Base-by-base conservation (phyloP, 2,888 invertebrate species). In the Cerceris ruficornis region DNA sequence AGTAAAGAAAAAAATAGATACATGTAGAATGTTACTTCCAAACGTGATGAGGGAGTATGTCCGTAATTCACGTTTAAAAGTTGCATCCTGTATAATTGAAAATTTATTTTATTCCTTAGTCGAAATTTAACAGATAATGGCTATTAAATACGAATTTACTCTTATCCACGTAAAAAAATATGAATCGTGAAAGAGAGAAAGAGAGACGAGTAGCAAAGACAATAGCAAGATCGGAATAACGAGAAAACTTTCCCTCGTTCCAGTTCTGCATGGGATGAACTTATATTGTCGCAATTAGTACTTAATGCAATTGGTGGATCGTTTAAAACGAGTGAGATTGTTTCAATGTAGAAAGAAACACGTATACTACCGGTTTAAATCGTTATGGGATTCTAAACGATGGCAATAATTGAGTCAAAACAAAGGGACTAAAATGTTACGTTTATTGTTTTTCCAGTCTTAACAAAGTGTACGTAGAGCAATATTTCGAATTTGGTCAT, bases 181-280 rank as follows among this genome's bases (percentile, higher is more conserved):
- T 28, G 28, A 4, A 28, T 2, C 28, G 28, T 28, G 2, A 28
- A 28, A 28, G 28, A 28, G 14, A 28, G 28, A 28, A 13, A 28
- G n/a, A 28, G 39, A 42, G 41, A 17, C 14, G 6, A 7, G 50
- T n/a, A 50, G 8, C 5, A 46, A 11, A 11, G 11, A 46, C 50
- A n/a, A 11, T 11, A 50, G 50, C 50, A n/a, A 50, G n/a, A n/a
- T 50, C 50, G n/a, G n/a, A 50, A n/a, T 50, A 50, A 50, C n/a
- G 11, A n/a, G 11, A 50, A 50, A 50, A 11, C 11, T n/a, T n/a
- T n/a, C n/a, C 7, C n/a, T 11, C n/a, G 50, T 50, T 50, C n/a
- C 50, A n/a, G 13, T 7, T 11, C n/a, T n/a, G n/a, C 9, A 50
- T 7, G 28, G 4, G 50, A 50, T n/a, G 9, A n/a, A 50, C n/a